phyloP scores from a whole-genome alignment of 2,113 vertebrate genomes.

The Sigmodon hispidus region DNA sequence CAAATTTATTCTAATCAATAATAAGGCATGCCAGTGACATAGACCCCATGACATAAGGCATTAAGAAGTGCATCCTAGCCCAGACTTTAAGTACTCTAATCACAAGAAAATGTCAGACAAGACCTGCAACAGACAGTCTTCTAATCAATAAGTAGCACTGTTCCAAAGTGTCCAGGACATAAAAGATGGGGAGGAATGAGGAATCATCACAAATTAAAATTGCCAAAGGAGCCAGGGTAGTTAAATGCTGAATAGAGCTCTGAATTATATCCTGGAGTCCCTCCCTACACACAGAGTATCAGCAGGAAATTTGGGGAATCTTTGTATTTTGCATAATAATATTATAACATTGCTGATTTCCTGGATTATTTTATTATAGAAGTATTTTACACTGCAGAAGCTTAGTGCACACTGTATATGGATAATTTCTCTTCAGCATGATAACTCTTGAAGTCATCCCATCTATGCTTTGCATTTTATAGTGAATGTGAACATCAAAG shows the following conservation, averaged over 20 bases:
- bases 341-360: background rate
- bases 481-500: background rate
- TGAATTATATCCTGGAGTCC: background rate
- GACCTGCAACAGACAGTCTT: background rate
- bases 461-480: background rate
- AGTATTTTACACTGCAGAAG: background rate
- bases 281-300: background rate
- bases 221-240: background rate
- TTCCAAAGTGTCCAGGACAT: background rate
- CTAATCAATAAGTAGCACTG: no score
- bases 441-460: background rate
- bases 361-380: background rate
- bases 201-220: background rate
- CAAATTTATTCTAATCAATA: background rate
- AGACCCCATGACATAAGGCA: background rate
- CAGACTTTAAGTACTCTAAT: background rate
- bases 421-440: background rate
- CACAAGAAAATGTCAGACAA: background rate
- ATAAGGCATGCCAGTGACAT: rapidly evolving
- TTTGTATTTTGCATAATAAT: background rate
- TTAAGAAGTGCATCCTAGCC: background rate
- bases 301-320: background rate
- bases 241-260: background rate
- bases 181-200: no score
- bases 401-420: rapidly evolving